Percentiles rank a stretch among this genome's conserved stretches.
These are phyloP conservation scores for Drosophila rubida DNA, from an alignment of 2,888 invertebrate species.

Conservation along the genomic window DNA sequence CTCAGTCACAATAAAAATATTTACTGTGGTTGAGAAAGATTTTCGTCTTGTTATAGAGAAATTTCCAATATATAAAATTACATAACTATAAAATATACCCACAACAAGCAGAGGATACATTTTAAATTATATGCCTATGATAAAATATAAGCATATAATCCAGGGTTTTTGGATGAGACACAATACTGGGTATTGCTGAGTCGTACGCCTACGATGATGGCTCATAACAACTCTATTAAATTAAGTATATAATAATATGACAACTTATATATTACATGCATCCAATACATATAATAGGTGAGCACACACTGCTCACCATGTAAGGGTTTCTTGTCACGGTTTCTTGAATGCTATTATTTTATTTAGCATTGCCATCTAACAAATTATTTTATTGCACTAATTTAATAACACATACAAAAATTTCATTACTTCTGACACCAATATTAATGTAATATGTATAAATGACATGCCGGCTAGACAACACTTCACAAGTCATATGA, in stretches of 20 bases:
- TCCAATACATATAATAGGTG: not conserved
- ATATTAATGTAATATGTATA: too few species aligned
- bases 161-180: not conserved
- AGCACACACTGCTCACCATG: constrained; percentile 3
- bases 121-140: not conserved
- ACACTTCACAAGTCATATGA: too few species aligned
- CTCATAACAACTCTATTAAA: not conserved
- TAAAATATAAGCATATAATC: too few species aligned
- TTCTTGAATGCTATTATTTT: too few species aligned
- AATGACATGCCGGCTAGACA: too few species aligned
- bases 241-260: not conserved
- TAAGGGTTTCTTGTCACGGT: not conserved
- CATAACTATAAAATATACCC: not conserved
- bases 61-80: not conserved
- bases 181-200: not conserved
- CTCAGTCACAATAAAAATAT: too few species aligned
- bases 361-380: too few species aligned
- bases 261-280: not conserved
- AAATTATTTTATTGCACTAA: too few species aligned
- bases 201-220: too few species aligned
- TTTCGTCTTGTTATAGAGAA: not conserved
- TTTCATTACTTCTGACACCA: too few species aligned
- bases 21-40: too few species aligned
- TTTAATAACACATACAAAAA: too few species aligned
- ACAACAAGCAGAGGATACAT: not conserved